These are phyloP conservation scores for Heliconius hewitsoni DNA, from an alignment of 1,140 invertebrate species.

Conservation along the genomic window DNA sequence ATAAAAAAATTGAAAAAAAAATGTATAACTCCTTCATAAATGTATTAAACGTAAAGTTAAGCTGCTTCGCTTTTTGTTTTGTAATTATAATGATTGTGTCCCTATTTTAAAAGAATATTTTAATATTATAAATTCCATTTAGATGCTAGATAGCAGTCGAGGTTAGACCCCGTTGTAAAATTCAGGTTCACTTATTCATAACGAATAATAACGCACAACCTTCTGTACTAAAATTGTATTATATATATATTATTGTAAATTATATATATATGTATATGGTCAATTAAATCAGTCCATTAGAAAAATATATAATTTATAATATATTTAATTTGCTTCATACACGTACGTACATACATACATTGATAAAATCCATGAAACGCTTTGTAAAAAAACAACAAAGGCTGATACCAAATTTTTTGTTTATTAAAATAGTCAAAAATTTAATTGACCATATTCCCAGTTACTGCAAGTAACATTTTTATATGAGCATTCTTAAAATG, in stretches of 20 bases:
- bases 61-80: constrained; percentile 15
- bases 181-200: constrained; percentile 37
- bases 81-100: background rate
- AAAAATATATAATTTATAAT: background rate
- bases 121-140: constrained; percentile 9
- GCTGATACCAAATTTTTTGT: background rate
- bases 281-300: constrained; percentile 29
- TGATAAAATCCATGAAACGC: background rate
- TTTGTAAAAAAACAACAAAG: constrained; percentile 1
- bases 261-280: constrained; percentile 25
- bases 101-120: background rate
- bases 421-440: constrained; percentile 11
- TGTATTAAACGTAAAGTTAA: background rate
- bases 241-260: constrained; percentile 27
- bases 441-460: constrained; percentile 39
- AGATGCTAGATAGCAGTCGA: constrained; percentile 4
- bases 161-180: background rate
- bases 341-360: background rate
- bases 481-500: constrained; percentile 44
- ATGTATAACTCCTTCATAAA: background rate
- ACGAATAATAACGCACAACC: constrained; percentile 61
- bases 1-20: too few relatives aligned
- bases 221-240: constrained; percentile 42
- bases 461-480: constrained; percentile 33
- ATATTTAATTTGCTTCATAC: background rate